Percentiles rank a stretch among this genome's conserved stretches.
Evolutionary conservation across 2,797 vertebrate genomes (phyloP).

Genomic region (Arctocebus calabarensis): DNA sequence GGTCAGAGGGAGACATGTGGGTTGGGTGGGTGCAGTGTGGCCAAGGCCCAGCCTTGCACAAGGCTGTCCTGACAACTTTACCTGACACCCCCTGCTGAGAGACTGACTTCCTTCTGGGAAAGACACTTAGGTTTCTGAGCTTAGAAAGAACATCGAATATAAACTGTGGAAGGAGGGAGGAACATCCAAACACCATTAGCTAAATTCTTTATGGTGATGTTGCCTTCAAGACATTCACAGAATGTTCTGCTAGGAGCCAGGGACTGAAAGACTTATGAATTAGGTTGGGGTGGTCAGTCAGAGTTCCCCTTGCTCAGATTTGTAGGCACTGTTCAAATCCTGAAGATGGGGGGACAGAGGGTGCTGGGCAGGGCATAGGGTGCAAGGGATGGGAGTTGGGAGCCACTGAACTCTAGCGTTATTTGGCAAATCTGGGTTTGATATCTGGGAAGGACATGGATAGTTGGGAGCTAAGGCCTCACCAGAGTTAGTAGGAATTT

Average conservation of each 20-base stretch:
- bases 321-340: neutral
- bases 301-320: neutral
- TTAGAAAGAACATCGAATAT: neutral
- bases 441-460: neutral
- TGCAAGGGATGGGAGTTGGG: neutral
- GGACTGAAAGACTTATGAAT: neutral
- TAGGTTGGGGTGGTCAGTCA: neutral
- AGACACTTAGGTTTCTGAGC: neutral
- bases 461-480: neutral
- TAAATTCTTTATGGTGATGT: neutral
- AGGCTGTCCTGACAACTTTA: neutral
- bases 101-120: neutral
- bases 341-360: neutral
- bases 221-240: neutral
- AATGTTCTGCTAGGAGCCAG: neutral
- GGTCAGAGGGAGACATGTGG: neutral
- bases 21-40: neutral
- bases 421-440: neutral
- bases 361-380: neutral
- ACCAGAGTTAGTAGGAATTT: neutral
- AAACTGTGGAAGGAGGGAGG: neutral
- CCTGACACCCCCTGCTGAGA: neutral
- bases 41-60: neutral
- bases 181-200: neutral
- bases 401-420: neutral